These are phyloP conservation scores for Chymomyza amoena DNA, from an alignment of 2,888 invertebrate species.

Conservation along the genomic window DNA sequence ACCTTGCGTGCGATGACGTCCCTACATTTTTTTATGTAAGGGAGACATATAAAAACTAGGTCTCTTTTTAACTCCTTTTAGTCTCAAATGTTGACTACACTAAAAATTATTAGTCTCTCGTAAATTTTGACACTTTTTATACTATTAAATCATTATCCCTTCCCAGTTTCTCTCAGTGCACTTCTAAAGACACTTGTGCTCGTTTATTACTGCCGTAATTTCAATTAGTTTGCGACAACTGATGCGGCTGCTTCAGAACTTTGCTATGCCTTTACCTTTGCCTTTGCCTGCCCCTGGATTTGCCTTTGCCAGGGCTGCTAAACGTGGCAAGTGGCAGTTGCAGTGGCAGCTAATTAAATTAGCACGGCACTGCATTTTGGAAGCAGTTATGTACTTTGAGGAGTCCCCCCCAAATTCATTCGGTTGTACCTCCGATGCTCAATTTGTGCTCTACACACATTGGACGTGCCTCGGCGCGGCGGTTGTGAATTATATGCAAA, in stretches of 20 bases:
- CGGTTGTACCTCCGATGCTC: not conserved
- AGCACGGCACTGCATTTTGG: slow-evolving; percentile 29
- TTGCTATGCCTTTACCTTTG: not conserved
- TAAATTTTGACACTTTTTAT: too few relatives aligned
- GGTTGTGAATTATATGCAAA: slow-evolving; percentile 44
- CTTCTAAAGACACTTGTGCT: not conserved
- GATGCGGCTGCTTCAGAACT: slow-evolving; percentile 30
- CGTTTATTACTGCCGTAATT: slow-evolving; percentile 50
- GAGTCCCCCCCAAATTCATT: too few relatives aligned
- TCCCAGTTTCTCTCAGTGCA: not conserved
- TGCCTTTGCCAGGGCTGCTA: not conserved
- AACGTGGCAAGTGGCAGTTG: slow-evolving; percentile 7
- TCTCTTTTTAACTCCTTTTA: too few relatives aligned
- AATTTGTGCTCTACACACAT: not conserved
- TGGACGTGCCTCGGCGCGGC: not conserved
- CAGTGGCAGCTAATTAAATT: slow-evolving; percentile 61
- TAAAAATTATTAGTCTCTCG: too few relatives aligned
- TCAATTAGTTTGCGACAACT: slow-evolving; percentile 59
- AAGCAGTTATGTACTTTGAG: not conserved
- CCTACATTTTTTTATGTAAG: too few relatives aligned
- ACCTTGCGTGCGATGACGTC: too few relatives aligned
- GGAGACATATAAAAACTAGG: too few relatives aligned
- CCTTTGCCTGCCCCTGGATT: not conserved
- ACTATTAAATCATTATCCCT: not conserved
- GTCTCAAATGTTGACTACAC: too few relatives aligned